Conservation (phyloP, 2,113 vertebrate genomes). For the Podocnemis expansa region DNA sequence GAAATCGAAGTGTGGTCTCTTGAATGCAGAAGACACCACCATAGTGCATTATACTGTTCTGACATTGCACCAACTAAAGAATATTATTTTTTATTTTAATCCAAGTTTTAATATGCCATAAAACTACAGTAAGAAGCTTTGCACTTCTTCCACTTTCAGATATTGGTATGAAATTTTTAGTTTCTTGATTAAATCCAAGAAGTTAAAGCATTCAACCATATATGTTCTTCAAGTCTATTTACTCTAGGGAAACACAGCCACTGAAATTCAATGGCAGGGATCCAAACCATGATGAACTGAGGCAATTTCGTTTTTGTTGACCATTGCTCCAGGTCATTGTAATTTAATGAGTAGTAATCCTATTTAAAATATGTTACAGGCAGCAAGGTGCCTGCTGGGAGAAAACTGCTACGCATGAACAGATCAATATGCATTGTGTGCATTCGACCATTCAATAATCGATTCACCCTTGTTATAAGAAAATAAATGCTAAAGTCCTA, state of each 20-base stretch:
- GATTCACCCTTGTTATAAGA: conserved; percentile 80
- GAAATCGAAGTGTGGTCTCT: background rate
- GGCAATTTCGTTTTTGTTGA: conserved; percentile 74
- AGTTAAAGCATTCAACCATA: conserved; percentile 42
- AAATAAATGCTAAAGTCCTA: conserved; percentile 77
- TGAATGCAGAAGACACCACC: background rate
- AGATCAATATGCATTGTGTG: conserved; percentile 79
- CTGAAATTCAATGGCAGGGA: conserved; percentile 54
- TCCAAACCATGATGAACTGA: conserved; percentile 73
- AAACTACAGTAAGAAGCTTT: background rate
- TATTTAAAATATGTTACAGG: conserved; percentile 77
- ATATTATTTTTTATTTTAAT: background rate
- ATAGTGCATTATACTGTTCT: background rate
- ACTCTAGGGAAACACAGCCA: conserved; percentile 13
- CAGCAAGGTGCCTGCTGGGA: conserved; percentile 74
- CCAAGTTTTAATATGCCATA: conserved; percentile 6
- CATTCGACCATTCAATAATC: conserved; percentile 79
- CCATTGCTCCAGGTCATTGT: conserved; percentile 74
- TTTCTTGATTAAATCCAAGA: conserved; percentile 44
- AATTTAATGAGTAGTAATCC: conserved; percentile 79
- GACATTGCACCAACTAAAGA: background rate
- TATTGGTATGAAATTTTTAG: conserved; percentile 13
- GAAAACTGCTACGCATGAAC: conserved; percentile 63
- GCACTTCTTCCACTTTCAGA: conserved; percentile 31
- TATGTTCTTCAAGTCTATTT: conserved; percentile 53